Evolutionary conservation across 2,797 vertebrate species (phyloP), one percentile per base, ranked within the genome.

Genomic region (Balearica regulorum): DNA sequence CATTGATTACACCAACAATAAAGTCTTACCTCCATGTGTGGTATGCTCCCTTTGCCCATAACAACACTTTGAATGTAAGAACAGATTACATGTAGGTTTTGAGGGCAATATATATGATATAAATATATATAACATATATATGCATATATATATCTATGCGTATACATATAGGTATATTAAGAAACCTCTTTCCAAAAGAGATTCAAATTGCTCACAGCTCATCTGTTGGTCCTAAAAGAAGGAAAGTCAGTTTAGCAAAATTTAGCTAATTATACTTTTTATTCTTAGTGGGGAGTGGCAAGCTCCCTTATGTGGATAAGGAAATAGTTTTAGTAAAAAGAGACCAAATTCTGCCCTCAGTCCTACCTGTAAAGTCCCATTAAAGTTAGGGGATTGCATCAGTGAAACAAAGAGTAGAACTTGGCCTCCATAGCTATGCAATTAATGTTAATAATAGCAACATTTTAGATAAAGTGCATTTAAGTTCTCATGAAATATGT

Each of bases 81-180:
- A 37, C 18, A 5, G 2, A 3, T 85, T 73, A 43, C 3, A 15
- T 60, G 24, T 9, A 25, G 6, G 11, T 66, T 89, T 62, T 57
- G 53, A 79, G 39, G 21, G 31, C 4, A 60, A 58, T 7, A 4
- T 11, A 26, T 49, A n/a, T 31, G 6, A 51, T 10, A 43, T 2
- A 84, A 37, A 53, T 53, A 29, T 15, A 17, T 44, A 60, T 37
- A 31, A 16, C 31, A 35, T 4, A 33, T 8, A 41, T 18, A 14
- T 55, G 11, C 5, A 46, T 10, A 24, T 22, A 21, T 24, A 31
- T 5, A n/a, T 49, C 7, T 25, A n/a, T n/a, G 46, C 1, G 0
- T 44, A 48, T 4, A 54, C 1, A 1, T 17, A 26, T 21, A 64
- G 22, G 21, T 5, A 16, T 60, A 29, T 55, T 28, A 55, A 64